Conservation (phyloP, 2,888 invertebrate species). For the Plagiodera versicolora region DNA sequence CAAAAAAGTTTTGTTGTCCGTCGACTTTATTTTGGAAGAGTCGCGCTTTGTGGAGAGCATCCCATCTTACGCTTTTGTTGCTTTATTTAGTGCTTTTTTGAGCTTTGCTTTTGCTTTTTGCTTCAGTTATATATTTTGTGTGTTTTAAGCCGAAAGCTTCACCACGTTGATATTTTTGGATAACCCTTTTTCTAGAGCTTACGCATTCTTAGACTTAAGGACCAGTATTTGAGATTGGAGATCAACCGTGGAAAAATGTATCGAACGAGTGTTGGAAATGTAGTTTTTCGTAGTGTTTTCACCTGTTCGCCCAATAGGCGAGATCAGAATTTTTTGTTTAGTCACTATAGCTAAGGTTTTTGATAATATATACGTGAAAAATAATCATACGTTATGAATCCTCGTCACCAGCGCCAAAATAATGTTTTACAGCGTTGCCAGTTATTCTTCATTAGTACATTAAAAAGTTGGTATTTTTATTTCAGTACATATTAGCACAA, state of each 20-base stretch:
- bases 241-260: slow-evolving; percentile 11
- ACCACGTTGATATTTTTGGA: slow-evolving; percentile 47
- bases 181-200: slow-evolving; percentile 56
- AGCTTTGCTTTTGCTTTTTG: slow-evolving; percentile 37
- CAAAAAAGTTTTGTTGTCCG: slow-evolving; percentile 36
- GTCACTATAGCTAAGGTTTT: too few relatives aligned
- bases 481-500: too few relatives aligned
- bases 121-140: slow-evolving; percentile 39
- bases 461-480: too few relatives aligned
- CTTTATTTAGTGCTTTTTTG: slow-evolving; percentile 42
- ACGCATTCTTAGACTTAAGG: slow-evolving; percentile 43
- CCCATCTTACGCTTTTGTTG: slow-evolving; percentile 38
- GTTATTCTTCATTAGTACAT: too few relatives aligned
- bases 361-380: too few relatives aligned
- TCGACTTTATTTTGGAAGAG: slow-evolving; percentile 26
- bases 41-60: slow-evolving; percentile 23
- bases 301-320: background rate
- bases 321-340: too few relatives aligned
- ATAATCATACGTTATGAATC: too few relatives aligned
- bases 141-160: slow-evolving; percentile 43
- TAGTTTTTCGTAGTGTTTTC: background rate
- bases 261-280: too few relatives aligned
- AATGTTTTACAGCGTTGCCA: too few relatives aligned
- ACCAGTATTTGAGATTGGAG: slow-evolving; percentile 23
- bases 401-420: too few relatives aligned